A percentile compares a stretch with the other conserved stretches of the same genome.
Conservation (phyloP, 2,113 vertebrate species). For the Zapornia atra region DNA sequence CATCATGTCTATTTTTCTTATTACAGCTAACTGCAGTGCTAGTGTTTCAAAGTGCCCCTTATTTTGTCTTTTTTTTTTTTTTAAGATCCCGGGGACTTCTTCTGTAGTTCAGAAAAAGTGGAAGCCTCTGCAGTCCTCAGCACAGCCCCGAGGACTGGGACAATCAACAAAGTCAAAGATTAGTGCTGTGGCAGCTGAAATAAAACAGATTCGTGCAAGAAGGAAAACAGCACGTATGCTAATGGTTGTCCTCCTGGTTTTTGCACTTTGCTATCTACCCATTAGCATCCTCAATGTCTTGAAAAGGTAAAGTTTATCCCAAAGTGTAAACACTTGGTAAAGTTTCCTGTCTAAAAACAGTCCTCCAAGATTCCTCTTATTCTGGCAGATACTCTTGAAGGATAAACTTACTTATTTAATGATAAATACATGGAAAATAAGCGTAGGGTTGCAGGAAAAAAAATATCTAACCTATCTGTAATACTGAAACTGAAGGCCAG, state of each 20-base stretch:
- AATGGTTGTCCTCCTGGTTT: slow-evolving; percentile 94
- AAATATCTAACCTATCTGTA: not conserved
- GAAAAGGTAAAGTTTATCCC: slow-evolving; percentile 86
- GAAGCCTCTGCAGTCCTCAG: slow-evolving; percentile 82
- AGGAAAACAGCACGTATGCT: slow-evolving; percentile 96
- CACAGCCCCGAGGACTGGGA: slow-evolving; percentile 70
- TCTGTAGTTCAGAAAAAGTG: slow-evolving; percentile 92
- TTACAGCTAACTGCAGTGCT: not conserved
- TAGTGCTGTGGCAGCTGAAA: slow-evolving; percentile 88
- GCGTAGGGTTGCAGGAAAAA: not conserved
- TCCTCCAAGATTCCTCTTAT: not conserved
- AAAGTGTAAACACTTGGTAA: not conserved
- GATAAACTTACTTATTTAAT: not conserved
- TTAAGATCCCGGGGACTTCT: slow-evolving; percentile 92
- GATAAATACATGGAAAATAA: not conserved
- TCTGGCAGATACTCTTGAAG: not conserved
- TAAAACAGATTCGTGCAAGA: slow-evolving; percentile 91
- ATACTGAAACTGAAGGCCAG: not conserved
- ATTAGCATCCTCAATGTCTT: slow-evolving; percentile 96
- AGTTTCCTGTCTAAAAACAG: not conserved
- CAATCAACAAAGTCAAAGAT: slow-evolving; percentile 82
- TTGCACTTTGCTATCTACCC: slow-evolving; percentile 95
- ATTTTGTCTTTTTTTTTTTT: not conserved
- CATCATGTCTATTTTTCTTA: not conserved
- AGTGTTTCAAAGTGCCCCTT: not conserved